These are phyloP conservation scores for Saimiri boliviensis DNA, from an alignment of 2,113 vertebrate genomes.

Conservation along the genomic window DNA sequence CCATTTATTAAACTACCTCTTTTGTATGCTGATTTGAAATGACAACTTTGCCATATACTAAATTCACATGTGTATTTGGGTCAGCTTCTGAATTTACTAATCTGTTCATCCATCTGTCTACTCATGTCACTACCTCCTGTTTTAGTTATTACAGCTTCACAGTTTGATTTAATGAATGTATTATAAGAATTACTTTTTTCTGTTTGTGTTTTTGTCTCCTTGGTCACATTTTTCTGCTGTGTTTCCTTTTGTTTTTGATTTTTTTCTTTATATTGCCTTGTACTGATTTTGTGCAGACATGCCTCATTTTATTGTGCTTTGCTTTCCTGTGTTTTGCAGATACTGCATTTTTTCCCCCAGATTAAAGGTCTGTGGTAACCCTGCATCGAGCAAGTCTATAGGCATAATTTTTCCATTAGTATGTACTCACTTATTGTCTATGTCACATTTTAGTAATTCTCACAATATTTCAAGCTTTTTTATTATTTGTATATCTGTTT, in stretches of 20 bases:
- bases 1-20: background rate
- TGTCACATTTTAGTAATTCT: background rate
- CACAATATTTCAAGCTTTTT: background rate
- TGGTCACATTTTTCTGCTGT: background rate
- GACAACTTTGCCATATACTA: background rate
- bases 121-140: background rate
- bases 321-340: background rate
- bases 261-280: background rate
- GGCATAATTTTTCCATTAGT: background rate
- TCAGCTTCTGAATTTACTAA: background rate
- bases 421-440: background rate
- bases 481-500: background rate
- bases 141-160: background rate
- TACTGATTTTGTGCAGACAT: background rate
- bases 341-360: background rate
- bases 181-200: background rate
- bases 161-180: background rate
- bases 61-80: background rate
- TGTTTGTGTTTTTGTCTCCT: background rate
- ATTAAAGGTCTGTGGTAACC: background rate
- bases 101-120: background rate
- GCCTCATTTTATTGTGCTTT: background rate
- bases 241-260: background rate
- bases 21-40: background rate
- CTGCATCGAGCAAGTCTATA: background rate